A percentile compares a stretch with the other conserved stretches of the same genome.
phyloP scores from a whole-genome alignment of 2,113 vertebrate species.

The Eubucco bourcierii region DNA sequence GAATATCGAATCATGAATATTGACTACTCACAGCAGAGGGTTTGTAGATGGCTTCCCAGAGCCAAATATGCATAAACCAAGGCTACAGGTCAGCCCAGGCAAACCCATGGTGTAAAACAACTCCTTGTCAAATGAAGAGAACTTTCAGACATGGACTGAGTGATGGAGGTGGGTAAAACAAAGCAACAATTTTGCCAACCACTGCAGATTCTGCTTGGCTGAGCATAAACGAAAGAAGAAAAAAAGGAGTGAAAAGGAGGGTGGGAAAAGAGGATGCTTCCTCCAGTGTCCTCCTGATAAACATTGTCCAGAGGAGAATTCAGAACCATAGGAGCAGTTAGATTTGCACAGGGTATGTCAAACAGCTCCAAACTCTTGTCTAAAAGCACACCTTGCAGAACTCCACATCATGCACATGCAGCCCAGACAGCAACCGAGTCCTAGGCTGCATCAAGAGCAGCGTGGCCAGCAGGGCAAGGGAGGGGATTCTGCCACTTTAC shows the following conservation, averaged over 20 bases:
- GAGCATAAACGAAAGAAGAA: neutral
- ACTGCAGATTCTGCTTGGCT: neutral
- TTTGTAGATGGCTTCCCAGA: slow-evolving; percentile 5
- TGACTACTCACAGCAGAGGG: neutral
- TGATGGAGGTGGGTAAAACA: neutral
- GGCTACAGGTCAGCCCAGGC: slow-evolving; percentile 6
- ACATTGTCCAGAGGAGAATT: neutral
- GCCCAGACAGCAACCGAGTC: too few species aligned
- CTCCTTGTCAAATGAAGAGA: neutral
- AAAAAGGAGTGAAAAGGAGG: neutral
- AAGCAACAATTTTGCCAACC: neutral
- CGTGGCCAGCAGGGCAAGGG: too few species aligned
- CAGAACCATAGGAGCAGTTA: neutral
- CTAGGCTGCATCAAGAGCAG: too few species aligned
- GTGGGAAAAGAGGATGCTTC: neutral
- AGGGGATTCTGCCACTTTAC: too few species aligned
- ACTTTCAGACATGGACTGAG: neutral
- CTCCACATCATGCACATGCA: neutral
- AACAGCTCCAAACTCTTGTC: neutral
- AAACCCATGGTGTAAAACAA: neutral
- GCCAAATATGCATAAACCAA: neutral
- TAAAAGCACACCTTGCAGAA: neutral
- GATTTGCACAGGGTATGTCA: neutral
- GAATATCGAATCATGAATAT: slow-evolving; percentile 49
- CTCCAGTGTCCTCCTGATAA: neutral